Evolutionary conservation across 2,797 vertebrate species (phyloP), one percentile per base, ranked within the genome.

Genomic region (Paratrypauchen microcephalus): DNA sequence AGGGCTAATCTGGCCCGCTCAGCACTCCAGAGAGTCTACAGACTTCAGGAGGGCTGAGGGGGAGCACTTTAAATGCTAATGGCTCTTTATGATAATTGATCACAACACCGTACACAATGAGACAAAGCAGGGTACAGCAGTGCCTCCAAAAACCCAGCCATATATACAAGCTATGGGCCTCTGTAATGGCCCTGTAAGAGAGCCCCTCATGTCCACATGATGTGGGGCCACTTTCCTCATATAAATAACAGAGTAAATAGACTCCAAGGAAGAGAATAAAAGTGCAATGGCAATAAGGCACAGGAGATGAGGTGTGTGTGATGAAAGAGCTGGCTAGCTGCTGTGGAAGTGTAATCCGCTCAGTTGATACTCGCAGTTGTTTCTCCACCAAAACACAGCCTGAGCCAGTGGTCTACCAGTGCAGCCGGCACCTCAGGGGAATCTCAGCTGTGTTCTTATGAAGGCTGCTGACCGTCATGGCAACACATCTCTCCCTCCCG

Each of bases 31-130:
- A 83, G 83, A 87, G 81, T 79, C 86, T 81, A 80, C 83, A 83
- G 86, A 84, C 88, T 87, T 74, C 83, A 84, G 79, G 76, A 80
- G 78, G 79, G 76, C 80, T 83, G 83, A 72, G 75, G 80, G 80
- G 86, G 76, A 88, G 76, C 87, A 90, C 87, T 90, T 90, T 89
- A 90, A 90, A 92, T 89, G 89, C 86, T 89, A 91, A 92, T 90
- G 78, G 79, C 0, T 61, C 85, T 86, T 80, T 87, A 88, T 86
- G 82, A 88, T 87, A 88, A 90, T 88, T 81, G 70, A 86, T 82
- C 83, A 84, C 80, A 84, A 82, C 67, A 79, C 75, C 79, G 80
- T 82, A 83, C 79, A 74, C 71, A 87, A 82, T 74, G 73, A 66
- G 79, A 78, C 69, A 77, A 39, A 66, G 80, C 66, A 73, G 78